Conservation (phyloP, 2,888 invertebrate genomes). For the Drosophila atripex region DNA sequence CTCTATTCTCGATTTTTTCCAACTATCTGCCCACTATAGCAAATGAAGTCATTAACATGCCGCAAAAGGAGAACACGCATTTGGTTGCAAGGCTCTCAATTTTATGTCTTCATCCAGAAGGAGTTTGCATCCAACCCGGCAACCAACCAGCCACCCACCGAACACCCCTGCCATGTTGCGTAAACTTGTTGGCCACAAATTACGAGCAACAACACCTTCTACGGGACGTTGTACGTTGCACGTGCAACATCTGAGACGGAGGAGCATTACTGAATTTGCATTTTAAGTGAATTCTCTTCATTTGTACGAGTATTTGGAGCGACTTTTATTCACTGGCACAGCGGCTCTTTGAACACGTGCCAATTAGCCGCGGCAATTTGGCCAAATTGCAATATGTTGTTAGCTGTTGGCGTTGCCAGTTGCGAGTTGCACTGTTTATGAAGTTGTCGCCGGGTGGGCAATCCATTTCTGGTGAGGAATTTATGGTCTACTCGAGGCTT, state of each 20-base stretch:
- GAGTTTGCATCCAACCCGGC: conserved; percentile 7
- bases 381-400: conserved; percentile 77
- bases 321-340: conserved; percentile 34
- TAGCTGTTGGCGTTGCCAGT: conserved; percentile 50
- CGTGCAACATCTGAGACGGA: conserved; percentile 36
- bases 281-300: conserved; percentile 75
- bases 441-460: conserved; percentile 55
- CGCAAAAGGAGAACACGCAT: conserved; percentile 61
- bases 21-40: conserved; percentile 30
- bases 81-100: conserved; percentile 54
- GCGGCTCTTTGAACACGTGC: conserved; percentile 63
- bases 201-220: conserved; percentile 65
- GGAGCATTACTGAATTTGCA: conserved; percentile 59
- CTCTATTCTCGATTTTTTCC: conserved; percentile 25
- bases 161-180: conserved; percentile 47
- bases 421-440: conserved; percentile 64
- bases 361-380: conserved; percentile 75
- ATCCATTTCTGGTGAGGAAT: conserved; percentile 26
- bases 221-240: conserved; percentile 34
- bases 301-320: conserved; percentile 55
- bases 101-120: conserved; percentile 69
- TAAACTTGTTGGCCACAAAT: conserved; percentile 73
- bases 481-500: conserved; percentile 4
- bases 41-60: conserved; percentile 60
- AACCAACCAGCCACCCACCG: conserved; percentile 1